Percentiles rank a stretch among this genome's conserved stretches.
Conservation (phyloP, 2,888 invertebrate genomes). For the Dioctria rufipes region DNA sequence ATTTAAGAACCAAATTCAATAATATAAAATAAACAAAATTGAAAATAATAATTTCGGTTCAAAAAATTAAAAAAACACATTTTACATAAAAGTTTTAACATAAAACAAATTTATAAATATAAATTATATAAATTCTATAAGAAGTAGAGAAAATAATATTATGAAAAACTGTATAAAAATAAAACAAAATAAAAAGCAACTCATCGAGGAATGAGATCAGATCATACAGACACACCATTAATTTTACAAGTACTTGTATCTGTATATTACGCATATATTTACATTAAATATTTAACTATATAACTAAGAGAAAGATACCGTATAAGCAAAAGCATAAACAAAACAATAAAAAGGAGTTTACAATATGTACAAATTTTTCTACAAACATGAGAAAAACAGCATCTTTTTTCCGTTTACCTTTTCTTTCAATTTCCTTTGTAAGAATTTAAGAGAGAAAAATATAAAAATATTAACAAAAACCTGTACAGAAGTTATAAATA, state of each 20-base stretch:
- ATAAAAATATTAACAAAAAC: neutral
- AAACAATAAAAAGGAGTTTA: conserved; percentile 51
- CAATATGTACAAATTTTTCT: conserved; percentile 50
- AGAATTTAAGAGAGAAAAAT: conserved; percentile 3
- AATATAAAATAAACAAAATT: neutral
- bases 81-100: neutral
- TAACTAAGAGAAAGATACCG: conserved; percentile 3
- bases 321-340: conserved; percentile 28
- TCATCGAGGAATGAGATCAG: neutral
- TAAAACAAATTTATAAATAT: neutral
- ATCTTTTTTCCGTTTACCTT: neutral
- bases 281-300: conserved; percentile 14
- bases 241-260: conserved; percentile 21
- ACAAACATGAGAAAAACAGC: conserved; percentile 38
- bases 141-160: neutral
- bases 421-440: conserved; percentile 24
- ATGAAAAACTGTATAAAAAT: too few species aligned
- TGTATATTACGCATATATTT: conserved; percentile 12
- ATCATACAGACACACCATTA: neutral
- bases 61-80: conserved; percentile 3
- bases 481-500: conserved; percentile 24
- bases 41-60: neutral
- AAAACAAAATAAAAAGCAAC: neutral
- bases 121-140: neutral
- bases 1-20: neutral